A percentile compares a stretch with the other conserved stretches of the same genome.
Evolutionary conservation across 2,113 vertebrate species (phyloP).

Genomic region (Ramphastos sulfuratus): DNA sequence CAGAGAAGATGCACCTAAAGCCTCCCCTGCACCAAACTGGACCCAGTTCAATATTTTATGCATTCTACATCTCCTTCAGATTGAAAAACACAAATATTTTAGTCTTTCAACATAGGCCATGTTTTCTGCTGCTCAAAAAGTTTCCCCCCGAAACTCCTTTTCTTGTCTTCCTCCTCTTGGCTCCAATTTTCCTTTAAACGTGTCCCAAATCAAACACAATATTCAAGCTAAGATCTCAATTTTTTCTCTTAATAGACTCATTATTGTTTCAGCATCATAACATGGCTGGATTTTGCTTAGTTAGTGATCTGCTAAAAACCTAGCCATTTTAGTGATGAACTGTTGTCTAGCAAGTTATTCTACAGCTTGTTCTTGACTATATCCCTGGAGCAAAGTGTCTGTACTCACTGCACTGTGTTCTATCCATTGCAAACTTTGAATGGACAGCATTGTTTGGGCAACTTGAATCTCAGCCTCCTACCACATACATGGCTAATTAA

Average conservation of each 20-base stretch:
- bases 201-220: background rate
- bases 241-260: background rate
- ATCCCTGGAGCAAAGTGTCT: background rate
- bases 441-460: background rate
- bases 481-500: background rate
- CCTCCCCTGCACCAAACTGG: background rate
- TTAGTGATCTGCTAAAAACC: background rate
- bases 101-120: background rate
- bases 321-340: background rate
- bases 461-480: background rate
- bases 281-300: background rate
- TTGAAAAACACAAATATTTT: background rate
- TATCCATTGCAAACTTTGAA: background rate
- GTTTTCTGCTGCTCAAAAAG: background rate
- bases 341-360: background rate
- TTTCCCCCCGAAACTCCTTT: background rate
- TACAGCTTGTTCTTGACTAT: background rate
- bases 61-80: background rate
- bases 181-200: background rate
- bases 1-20: background rate
- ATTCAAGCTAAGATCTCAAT: background rate
- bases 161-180: background rate
- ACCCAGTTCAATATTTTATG: background rate
- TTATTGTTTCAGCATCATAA: background rate
- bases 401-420: background rate